Base-by-base conservation (phyloP, 2,797 vertebrate species). In the Enoplosus armatus region DNA sequence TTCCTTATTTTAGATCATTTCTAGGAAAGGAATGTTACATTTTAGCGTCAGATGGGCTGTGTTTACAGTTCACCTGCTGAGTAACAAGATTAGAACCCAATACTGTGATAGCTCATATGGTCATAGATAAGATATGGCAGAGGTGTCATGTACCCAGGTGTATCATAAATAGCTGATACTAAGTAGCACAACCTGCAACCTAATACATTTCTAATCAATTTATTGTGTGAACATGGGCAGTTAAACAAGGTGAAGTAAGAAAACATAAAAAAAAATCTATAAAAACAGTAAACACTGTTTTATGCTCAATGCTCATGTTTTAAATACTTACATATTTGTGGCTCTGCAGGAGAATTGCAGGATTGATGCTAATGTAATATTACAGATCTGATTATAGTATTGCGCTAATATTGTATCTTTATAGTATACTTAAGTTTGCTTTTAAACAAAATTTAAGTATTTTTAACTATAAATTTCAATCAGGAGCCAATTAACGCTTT, bases 41-140 rank as follows among this genome's bases (percentile, higher is more conserved):
- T 55, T 51, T 9, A 29, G 14, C 24, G 22, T 41, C 29, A 54
- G 37, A 14, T 43, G 9, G 37, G 9, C 43, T 54, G 22, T 60
- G 51, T 70, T 55, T 58, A 41, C 37, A 51, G n/a, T 33, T 64
- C 14, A 71, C 24, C 20, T 45, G 31, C 53, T 78, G 5, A 35
- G 1, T 45, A 47, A 75, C 43, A 51, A 5, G 39, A 22, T 63
- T 3, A 29, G 3, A 43, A n/a, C 15, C 7, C 63, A 7, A 61
- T 39, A 31, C 3, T 37, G 50, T 43, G 29, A 35, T 11, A 47
- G 2, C 8, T 55, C 18, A 63, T 20, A 20, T n/a, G 39, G 29
- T 64, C 6, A 14, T 10, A 31, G 20, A 59, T 69, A n/a, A 73
- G 41, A 72, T 27, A 43, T 58, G 56, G 5, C n/a, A 2, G 22